Evolutionary conservation across 2,797 vertebrate species (phyloP), one percentile per base, ranked within the genome.

Genomic region (Nannoperca australis): DNA sequence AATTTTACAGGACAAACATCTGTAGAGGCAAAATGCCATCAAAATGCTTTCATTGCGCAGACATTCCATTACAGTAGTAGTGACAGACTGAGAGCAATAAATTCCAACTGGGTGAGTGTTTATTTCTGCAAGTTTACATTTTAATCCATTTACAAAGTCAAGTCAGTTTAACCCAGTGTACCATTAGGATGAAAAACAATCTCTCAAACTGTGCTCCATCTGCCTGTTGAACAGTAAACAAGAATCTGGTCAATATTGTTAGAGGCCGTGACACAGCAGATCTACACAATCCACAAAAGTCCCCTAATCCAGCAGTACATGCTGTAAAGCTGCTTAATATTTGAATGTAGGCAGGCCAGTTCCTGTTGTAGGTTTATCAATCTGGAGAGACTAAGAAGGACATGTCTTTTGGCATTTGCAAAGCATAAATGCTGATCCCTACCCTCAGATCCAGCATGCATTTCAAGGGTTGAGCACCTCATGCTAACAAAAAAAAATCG

Each of bases 291-390:
- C 84, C 82, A 84, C 68, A 77, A 81, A 87, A 85, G 72, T 89
- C 77, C 78, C 24, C 61, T 92, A 93, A 92, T 93, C 89, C 86
- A 72, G 72, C 63, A 38, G 38, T 66, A 76, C 80, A 84, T 32
- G 50, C 49, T 36, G 68, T 54, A 90, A 91, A 90, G 87, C 87
- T 79, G 89, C 87, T 92, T 91, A 91, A 88, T 88, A 85, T 88
- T 62, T 67, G 14, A 83, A 61, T 14, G 34, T 9, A 68, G 55
- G 34, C 77, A 73, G 68, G 69, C 32, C 65, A 73, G 62, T 78
- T 78, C 53, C 73, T 83, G 59, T 24, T 60, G 45, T 67, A 76
- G 67, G 34, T 67, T 80, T 56, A 85, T 71, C 75, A 88, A 70
- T 72, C 66, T 78, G 65, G 53, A 69, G 60, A 59, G 59, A 76